Evolutionary conservation across 2,113 vertebrate genomes (phyloP).

Genomic region (Ramphastos sulfuratus): DNA sequence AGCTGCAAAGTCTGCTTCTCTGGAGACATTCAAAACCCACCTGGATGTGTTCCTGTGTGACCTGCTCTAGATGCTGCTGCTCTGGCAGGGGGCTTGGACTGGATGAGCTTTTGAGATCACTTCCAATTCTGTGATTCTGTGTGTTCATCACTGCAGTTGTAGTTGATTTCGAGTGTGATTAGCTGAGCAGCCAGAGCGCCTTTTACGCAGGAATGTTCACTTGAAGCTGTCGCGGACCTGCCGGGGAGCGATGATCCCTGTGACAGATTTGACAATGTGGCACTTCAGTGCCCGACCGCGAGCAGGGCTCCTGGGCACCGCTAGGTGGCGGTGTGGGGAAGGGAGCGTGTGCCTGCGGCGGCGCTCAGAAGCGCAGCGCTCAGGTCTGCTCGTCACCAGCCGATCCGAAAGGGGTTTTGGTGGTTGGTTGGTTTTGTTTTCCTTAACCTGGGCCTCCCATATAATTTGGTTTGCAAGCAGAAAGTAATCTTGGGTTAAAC

Average conservation of each 20-base stretch:
- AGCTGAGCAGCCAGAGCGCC: neutral
- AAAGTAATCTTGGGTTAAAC: neutral
- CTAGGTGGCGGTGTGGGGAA: constrained; percentile 46
- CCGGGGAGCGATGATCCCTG: neutral
- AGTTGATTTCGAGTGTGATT: neutral
- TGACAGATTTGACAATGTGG: neutral
- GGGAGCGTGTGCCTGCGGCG: neutral
- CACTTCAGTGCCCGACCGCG: neutral
- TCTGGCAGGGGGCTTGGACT: no score
- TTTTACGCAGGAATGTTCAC: neutral
- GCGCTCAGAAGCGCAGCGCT: neutral
- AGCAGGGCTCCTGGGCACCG: neutral
- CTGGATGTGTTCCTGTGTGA: no score
- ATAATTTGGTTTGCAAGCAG: neutral
- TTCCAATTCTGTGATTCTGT: neutral
- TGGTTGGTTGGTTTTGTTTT: neutral
- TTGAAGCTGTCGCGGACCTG: neutral
- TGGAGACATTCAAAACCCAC: no score
- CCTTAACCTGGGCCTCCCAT: neutral
- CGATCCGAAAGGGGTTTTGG: neutral
- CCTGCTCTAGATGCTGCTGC: no score
- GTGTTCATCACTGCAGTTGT: neutral
- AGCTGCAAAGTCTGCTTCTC: no score
- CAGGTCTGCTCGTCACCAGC: neutral
- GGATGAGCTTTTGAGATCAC: no score